These are phyloP conservation scores for Drosophila mulleri DNA, from an alignment of 2,888 invertebrate genomes.

Conservation along the genomic window DNA sequence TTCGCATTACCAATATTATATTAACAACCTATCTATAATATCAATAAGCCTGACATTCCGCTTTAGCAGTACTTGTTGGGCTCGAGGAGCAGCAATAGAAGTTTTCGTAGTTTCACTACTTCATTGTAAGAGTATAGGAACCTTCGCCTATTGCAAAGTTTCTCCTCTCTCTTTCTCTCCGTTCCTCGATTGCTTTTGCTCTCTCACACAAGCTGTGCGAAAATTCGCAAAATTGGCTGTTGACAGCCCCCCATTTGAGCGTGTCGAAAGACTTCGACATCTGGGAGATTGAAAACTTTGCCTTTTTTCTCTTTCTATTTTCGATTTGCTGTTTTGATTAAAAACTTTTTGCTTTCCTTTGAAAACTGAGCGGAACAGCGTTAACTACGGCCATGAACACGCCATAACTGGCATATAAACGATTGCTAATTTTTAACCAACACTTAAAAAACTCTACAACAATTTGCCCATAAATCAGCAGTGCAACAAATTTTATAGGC, in stretches of 20 bases:
- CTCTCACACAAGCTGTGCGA: conserved; percentile 37
- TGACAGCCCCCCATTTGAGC: conserved; percentile 72
- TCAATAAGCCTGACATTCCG: too few relatives aligned
- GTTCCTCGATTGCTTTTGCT: background rate
- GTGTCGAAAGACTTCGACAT: conserved; percentile 75
- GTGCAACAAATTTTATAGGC: background rate
- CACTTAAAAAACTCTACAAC: conserved; percentile 6
- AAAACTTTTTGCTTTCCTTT: conserved; percentile 58
- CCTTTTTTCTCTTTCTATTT: conserved; percentile 71
- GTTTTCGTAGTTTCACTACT: background rate
- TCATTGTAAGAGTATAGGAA: conserved; percentile 31
- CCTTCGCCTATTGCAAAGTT: conserved; percentile 10
- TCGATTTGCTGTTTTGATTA: conserved; percentile 72
- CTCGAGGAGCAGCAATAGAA: background rate
- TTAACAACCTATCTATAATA: background rate
- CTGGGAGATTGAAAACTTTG: conserved; percentile 74
- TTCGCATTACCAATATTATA: background rate
- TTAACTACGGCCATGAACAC: conserved; percentile 39
- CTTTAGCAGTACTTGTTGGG: too few relatives aligned
- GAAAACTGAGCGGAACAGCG: conserved; percentile 14
- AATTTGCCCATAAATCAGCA: conserved; percentile 1
- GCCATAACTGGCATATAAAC: conserved; percentile 36
- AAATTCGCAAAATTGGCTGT: conserved; percentile 73
- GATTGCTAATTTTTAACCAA: conserved; percentile 38
- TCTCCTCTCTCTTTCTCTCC: background rate